These are phyloP conservation scores for Lithophane ornitopus DNA, from an alignment of 2,888 invertebrate species.

Conservation along the genomic window DNA sequence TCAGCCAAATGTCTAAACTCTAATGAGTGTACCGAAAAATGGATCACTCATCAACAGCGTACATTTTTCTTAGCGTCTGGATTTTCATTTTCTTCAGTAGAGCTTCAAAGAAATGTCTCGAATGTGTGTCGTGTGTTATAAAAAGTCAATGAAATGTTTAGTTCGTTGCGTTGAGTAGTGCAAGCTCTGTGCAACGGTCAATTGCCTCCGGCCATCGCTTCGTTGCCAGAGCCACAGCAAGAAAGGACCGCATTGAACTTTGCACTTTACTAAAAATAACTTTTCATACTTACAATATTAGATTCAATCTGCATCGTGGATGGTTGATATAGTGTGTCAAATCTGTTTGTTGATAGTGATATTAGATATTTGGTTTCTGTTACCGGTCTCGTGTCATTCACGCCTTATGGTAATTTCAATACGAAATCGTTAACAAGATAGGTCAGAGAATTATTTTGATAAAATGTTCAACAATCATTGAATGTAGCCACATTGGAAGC, in stretches of 20 bases:
- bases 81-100: background rate
- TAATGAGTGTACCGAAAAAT: slow-evolving; percentile 30
- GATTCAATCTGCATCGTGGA: slow-evolving; percentile 20
- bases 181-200: slow-evolving; percentile 60
- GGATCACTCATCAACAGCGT: slow-evolving; percentile 30
- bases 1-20: slow-evolving; percentile 49
- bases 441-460: background rate
- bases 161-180: slow-evolving; percentile 31
- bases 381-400: background rate
- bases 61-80: slow-evolving; percentile 2
- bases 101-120: slow-evolving; percentile 35
- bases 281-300: slow-evolving; percentile 17
- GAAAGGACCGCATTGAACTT: slow-evolving; percentile 63
- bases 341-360: background rate
- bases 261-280: slow-evolving; percentile 48
- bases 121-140: slow-evolving; percentile 49
- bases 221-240: slow-evolving; percentile 33
- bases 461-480: background rate
- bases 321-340: background rate
- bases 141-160: slow-evolving; percentile 35
- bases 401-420: no score
- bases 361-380: background rate
- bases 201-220: slow-evolving; percentile 64
- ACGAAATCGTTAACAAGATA: background rate
- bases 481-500: background rate